Evolutionary conservation across 1,140 invertebrate species (phyloP), one percentile per base, ranked within the genome.

Genomic region (Cydia amplana): DNA sequence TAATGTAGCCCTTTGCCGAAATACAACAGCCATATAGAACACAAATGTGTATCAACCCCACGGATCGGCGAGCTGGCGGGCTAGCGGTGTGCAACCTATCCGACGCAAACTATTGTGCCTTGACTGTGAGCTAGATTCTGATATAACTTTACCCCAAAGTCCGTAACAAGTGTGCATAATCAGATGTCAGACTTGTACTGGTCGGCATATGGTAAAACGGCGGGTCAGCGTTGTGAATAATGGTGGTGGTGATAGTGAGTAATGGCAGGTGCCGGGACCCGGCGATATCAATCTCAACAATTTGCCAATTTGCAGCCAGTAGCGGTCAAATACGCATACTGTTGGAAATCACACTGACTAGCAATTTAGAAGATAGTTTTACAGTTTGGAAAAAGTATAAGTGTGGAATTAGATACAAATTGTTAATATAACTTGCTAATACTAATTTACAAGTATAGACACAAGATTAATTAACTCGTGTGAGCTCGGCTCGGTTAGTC

Each of bases 281-380:
- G 25, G 18, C 65, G 65, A 70, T 70, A 70, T 70, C 65, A 70
- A 70, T 70, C 65, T 70, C 65, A 70, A 70, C 65, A 40, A 70
- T 70, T 43, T 70, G 65, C 65, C 65, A 28, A 70, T 70, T 70
- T 70, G 28, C 65, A n/a, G 65, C 7, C 55, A 23, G 55, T 60
- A 60, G 51, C 51, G 51, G 51, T 55, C 55, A n/a, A 23, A 10
- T 20, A 23, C 20, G 18, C 16, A 23, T n/a, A 12, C 20, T 12
- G 18, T 23, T 23, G 7, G n/a, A 60, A 60, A 60, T 60, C 55
- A 0, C 7, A 60, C 20, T 55, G 14, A 49, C 46, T 14, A 16
- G 46, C 16, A 49, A 55, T 18, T 55, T 18, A 55, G 51, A 16
- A 6, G 16, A n/a, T 49, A 49, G 3, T 49, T 49, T 49, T 14